Conservation (phyloP, 2,113 vertebrate species). For the Climacteris rufus region DNA sequence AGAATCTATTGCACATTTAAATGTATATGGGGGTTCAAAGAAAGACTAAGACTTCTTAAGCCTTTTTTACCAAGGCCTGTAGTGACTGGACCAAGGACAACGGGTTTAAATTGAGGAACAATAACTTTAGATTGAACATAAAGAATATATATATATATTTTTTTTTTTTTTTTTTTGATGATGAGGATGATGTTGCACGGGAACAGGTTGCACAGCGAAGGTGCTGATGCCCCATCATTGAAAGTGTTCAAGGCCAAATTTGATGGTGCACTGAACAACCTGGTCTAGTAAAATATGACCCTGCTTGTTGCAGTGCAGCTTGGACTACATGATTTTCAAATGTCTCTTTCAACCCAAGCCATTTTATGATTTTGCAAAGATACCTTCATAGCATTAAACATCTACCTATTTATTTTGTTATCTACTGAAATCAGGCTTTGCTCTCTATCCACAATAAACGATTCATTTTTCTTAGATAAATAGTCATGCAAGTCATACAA, state of each 20-base stretch:
- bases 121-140: background rate
- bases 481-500: background rate
- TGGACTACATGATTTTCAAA: background rate
- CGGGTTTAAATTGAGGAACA: background rate
- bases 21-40: background rate
- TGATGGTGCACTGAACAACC: background rate
- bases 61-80: background rate
- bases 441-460: background rate
- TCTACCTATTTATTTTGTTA: background rate
- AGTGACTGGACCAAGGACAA: background rate
- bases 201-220: background rate
- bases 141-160: no score
- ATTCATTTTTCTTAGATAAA: background rate
- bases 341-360: background rate
- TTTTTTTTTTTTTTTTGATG: background rate
- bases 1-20: background rate
- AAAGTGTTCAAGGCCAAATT: background rate
- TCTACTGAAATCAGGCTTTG: no score
- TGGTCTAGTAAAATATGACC: background rate
- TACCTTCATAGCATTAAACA: background rate
- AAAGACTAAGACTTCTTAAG: background rate
- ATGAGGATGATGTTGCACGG: background rate
- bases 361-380: background rate
- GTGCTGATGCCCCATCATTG: accelerated
- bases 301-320: background rate